Base-by-base conservation (phyloP, 2,113 vertebrate genomes). In the Antechinus stuartii region DNA sequence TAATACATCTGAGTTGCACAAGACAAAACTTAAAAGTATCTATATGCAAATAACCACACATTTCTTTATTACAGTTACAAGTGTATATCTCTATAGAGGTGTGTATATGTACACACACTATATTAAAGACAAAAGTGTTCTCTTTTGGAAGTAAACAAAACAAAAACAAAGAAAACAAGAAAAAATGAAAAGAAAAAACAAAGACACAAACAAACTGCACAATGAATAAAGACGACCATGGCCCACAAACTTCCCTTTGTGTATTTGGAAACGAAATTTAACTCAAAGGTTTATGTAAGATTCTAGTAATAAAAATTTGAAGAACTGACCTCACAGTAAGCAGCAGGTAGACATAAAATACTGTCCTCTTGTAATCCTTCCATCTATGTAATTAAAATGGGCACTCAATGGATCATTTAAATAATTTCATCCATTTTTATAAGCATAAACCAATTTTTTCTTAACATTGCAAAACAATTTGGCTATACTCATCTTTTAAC, bases 311-410 rank as follows among this genome's bases (percentile, higher is more conserved):
- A 99, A 99, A 99, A 99, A 99, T 99, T 99, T 99, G 99, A 99
- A 99, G 99, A 99, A 99, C 99, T 99, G 99, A 99, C 99, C 99
- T 99, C 99, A 99, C 99, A 99, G 99, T 99, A 99, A 99, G 99
- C 99, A 99, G 99, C 99, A 99, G 99, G 99, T 99, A 99, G 99
- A 99, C 99, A 99, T 99, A 99, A 99, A 99, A 99, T 99, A 99
- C 99, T 99, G 99, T 99, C 99, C 99, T 99, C 99, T 99, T 99
- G 99, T 99, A 99, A 99, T 99, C 99, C 99, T 99, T 99, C 99
- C 99, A 99, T 99, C 99, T 99, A 99, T 99, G 99, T 99, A 99
- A 99, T 99, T 99, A 99, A 99, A 99, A 99, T 99, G 99, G 99
- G 99, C 99, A 99, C 99, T 99, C 99, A 99, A 99, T 99, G 99